Evolutionary conservation across 2,113 vertebrate species (phyloP).

Genomic region (Tenrec ecaudatus): DNA sequence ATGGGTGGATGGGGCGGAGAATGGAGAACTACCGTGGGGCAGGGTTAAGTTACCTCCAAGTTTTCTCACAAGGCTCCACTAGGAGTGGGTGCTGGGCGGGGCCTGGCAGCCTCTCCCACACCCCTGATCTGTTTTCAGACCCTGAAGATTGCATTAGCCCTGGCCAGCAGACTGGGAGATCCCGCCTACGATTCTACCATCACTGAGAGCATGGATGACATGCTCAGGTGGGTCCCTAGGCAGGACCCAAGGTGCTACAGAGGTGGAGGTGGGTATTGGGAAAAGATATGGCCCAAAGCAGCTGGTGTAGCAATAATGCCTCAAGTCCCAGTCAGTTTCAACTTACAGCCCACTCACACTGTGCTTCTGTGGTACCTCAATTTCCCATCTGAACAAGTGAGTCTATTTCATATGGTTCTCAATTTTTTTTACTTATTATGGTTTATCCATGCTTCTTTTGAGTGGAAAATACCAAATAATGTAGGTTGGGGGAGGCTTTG

Average conservation of each 20-base stretch:
- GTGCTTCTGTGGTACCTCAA: not conserved
- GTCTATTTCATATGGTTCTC: conserved; percentile 11
- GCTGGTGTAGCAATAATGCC: not conserved
- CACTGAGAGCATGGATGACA: conserved; percentile 88
- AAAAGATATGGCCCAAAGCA: conserved; percentile 37
- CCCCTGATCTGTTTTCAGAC: conserved; percentile 87
- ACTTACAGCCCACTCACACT: not conserved
- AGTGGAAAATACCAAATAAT: conserved; percentile 36
- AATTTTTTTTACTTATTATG: not conserved
- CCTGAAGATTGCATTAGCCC: conserved; percentile 94
- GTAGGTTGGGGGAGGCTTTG: not conserved
- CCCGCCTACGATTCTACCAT: conserved; percentile 91
- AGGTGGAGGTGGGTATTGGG: not conserved
- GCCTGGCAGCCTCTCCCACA: conserved; percentile 44
- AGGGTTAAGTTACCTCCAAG: conserved; percentile 17
- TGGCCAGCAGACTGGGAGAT: conserved; percentile 94
- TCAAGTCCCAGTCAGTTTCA: conserved; percentile 31
- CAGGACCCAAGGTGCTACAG: not conserved
- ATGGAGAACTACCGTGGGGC: not conserved
- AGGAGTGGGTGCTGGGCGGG: conserved; percentile 11
- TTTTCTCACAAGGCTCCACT: conserved; percentile 9
- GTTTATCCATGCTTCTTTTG: not conserved
- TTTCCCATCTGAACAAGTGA: conserved; percentile 10
- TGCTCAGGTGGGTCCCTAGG: conserved; percentile 92
- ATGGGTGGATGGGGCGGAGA: not conserved